Evolutionary conservation across 2,888 invertebrate genomes (phyloP).

Genomic region (Nudaria mundana): DNA sequence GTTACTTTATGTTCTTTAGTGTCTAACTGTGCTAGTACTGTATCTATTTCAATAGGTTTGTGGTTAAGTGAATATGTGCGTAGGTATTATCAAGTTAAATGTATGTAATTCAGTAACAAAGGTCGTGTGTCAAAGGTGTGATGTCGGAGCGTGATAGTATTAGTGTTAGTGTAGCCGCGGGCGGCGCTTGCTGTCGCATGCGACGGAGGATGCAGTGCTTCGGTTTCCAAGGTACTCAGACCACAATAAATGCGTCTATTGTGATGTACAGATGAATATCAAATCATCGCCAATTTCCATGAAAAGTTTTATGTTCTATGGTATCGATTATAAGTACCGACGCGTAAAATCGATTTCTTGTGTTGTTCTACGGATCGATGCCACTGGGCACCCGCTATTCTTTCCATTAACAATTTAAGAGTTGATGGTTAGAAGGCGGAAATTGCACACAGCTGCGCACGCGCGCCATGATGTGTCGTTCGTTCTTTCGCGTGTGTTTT

Average conservation of each 20-base stretch:
- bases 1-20: slow-evolving; percentile 30
- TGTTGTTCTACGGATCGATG: slow-evolving; percentile 36
- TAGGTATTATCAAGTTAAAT: slow-evolving; percentile 30
- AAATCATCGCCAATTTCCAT: no score
- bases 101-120: slow-evolving; percentile 44
- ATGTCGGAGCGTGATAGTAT: slow-evolving; percentile 70
- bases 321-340: slow-evolving; percentile 18
- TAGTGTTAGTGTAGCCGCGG: slow-evolving; percentile 59
- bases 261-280: neutral
- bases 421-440: slow-evolving; percentile 35
- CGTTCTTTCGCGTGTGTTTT: slow-evolving; percentile 45
- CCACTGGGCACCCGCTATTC: slow-evolving; percentile 28
- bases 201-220: slow-evolving; percentile 76
- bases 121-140: slow-evolving; percentile 59
- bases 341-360: slow-evolving; percentile 49
- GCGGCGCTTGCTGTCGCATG: slow-evolving; percentile 69
- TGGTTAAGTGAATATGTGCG: slow-evolving; percentile 33
- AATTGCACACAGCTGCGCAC: slow-evolving; percentile 46
- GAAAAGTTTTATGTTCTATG: neutral
- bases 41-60: slow-evolving; percentile 34
- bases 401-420: slow-evolving; percentile 14
- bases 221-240: slow-evolving; percentile 61
- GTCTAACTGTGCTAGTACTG: slow-evolving; percentile 14
- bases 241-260: slow-evolving; percentile 27
- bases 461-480: slow-evolving; percentile 54